A percentile compares a stretch with the other conserved stretches of the same genome.
Evolutionary conservation across 2,888 invertebrate genomes (phyloP).

Genomic region (Dendrolimus pini): DNA sequence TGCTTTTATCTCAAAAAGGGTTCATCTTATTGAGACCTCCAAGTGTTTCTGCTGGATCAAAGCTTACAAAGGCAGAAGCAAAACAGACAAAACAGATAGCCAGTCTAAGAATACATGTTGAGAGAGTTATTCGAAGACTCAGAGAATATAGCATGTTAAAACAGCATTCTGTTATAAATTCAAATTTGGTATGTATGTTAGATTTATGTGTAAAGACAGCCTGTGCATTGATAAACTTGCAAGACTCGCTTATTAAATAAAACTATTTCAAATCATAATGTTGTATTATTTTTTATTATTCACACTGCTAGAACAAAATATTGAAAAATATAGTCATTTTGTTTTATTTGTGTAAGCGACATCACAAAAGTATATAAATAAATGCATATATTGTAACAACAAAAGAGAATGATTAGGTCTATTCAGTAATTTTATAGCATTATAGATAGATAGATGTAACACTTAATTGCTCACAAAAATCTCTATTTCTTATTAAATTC

Average conservation of each 20-base stretch:
- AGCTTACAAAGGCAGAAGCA: not conserved
- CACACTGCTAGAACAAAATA: too few relatives aligned
- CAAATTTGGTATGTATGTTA: not conserved
- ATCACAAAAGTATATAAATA: too few relatives aligned
- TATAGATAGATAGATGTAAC: too few relatives aligned
- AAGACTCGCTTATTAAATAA: not conserved
- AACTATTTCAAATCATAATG: not conserved
- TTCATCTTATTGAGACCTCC: not conserved
- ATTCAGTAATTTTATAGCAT: too few relatives aligned
- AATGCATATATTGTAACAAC: too few relatives aligned
- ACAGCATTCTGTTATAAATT: not conserved
- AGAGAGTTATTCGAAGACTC: not conserved
- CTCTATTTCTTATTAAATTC: too few relatives aligned
- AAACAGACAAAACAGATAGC: not conserved
- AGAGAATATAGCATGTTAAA: not conserved
- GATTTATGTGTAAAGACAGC: not conserved
- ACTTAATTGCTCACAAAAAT: too few relatives aligned
- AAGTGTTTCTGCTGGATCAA: not conserved
- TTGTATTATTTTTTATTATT: too few relatives aligned
- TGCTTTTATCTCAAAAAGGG: not conserved
- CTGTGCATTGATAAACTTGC: not conserved
- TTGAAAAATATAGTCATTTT: too few relatives aligned
- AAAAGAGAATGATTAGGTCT: too few relatives aligned
- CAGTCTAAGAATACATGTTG: not conserved
- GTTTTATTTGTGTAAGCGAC: too few relatives aligned